Conservation (phyloP, 2,797 vertebrate genomes). For the Oryzias sinensis region DNA sequence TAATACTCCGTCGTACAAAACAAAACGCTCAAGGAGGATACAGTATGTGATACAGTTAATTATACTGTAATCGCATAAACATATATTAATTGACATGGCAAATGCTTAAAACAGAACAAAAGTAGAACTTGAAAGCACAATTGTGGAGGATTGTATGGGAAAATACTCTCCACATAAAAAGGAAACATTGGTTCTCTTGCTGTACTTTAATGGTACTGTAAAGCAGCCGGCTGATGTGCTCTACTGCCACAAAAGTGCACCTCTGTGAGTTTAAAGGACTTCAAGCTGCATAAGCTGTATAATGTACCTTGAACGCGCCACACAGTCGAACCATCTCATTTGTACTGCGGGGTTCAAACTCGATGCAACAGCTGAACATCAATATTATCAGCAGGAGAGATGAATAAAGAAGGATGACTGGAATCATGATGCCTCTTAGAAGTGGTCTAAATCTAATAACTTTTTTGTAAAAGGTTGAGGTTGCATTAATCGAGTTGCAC, state of each 20-base stretch:
- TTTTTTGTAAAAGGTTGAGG: conserved; percentile 6
- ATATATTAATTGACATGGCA: too few relatives aligned
- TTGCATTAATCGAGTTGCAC: conserved; percentile 8
- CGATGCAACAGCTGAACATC: not conserved
- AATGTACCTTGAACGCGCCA: not conserved
- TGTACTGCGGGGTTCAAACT: not conserved
- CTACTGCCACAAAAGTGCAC: not conserved
- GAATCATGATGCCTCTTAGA: conserved; percentile 6
- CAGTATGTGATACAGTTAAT: too few relatives aligned
- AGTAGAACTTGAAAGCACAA: too few relatives aligned
- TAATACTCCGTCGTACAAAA: too few relatives aligned
- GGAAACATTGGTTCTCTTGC: conserved; percentile 6
- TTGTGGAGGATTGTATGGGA: not conserved
- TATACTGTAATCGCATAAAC: too few relatives aligned
- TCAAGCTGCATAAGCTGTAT: not conserved
- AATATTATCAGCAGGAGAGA: not conserved
- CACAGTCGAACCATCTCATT: not conserved
- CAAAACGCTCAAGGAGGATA: too few relatives aligned
- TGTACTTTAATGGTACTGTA: not conserved
- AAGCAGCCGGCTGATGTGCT: conserved; percentile 3
- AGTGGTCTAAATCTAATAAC: conserved; percentile 10
- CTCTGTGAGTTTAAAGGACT: not conserved
- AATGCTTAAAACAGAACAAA: too few relatives aligned
- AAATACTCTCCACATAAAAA: conserved; percentile 4
- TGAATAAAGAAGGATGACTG: conserved; percentile 3